Evolutionary conservation across 2,797 vertebrate genomes (phyloP).

Genomic region (Leptodactylus fallax): DNA sequence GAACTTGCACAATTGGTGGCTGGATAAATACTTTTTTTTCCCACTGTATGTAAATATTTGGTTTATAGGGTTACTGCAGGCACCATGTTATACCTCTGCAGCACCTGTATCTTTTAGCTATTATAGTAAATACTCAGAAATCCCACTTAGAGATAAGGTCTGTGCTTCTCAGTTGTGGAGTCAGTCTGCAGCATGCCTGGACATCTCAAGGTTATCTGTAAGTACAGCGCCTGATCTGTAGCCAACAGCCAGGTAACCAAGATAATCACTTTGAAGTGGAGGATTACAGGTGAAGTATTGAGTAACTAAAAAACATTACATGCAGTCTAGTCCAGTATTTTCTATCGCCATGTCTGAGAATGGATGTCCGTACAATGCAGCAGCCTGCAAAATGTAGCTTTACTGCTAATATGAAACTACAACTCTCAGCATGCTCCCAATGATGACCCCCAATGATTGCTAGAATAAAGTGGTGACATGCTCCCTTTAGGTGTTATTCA

Average conservation of each 20-base stretch:
- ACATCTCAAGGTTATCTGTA: constrained; percentile 43
- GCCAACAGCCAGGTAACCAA: constrained; percentile 10
- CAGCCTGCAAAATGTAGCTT: no score
- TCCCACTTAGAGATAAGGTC: constrained; percentile 33
- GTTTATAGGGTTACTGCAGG: not conserved
- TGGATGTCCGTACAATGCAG: not conserved
- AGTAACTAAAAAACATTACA: constrained; percentile 25
- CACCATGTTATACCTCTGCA: not conserved
- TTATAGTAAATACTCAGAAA: constrained; percentile 2
- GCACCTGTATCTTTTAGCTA: constrained; percentile 16
- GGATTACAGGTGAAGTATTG: constrained; percentile 5
- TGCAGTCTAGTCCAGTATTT: not conserved
- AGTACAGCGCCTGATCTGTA: not conserved
- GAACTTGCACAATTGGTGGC: no score
- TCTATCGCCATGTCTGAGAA: not conserved
- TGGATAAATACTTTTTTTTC: no score
- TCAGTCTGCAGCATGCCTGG: constrained; percentile 22
- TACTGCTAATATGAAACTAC: no score
- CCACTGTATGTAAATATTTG: not conserved
- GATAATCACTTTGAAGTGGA: constrained; percentile 32
- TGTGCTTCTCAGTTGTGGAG: not conserved
- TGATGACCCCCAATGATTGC: no score
- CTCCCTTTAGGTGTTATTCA: no score
- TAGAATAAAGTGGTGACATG: no score
- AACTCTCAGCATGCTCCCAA: no score